phyloP scores from a whole-genome alignment of 2,888 invertebrate species.

The Dioctria rufipes region DNA sequence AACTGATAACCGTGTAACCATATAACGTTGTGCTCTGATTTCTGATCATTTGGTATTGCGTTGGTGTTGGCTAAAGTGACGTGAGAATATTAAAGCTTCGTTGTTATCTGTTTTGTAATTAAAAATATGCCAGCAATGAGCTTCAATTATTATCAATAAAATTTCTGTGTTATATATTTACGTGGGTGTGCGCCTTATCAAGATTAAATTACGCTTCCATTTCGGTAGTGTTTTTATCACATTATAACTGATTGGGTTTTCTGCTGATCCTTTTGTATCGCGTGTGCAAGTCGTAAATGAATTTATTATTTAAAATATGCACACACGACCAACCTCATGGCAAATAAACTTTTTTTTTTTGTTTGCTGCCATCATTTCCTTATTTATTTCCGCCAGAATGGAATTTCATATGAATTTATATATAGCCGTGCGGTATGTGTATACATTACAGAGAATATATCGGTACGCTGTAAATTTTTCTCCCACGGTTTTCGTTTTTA shows the following conservation, averaged over 20 bases:
- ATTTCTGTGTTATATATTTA: not conserved
- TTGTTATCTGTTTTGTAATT: constrained; percentile 18
- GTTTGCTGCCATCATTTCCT: not conserved
- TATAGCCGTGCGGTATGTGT: not conserved
- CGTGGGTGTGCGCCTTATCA: constrained; percentile 26
- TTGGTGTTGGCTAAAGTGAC: constrained; percentile 32
- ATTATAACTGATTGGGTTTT: not conserved
- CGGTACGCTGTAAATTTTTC: not conserved
- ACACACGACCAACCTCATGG: too few species aligned
- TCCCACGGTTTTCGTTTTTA: constrained; percentile 50
- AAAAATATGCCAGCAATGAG: constrained; percentile 21
- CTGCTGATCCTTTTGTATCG: too few species aligned
- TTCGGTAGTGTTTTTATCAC: constrained; percentile 18
- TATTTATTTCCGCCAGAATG: constrained; percentile 31
- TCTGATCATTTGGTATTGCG: constrained; percentile 23
- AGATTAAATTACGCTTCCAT: constrained; percentile 35
- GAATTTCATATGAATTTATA: constrained; percentile 29
- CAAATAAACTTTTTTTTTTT: too few species aligned
- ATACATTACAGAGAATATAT: too few species aligned
- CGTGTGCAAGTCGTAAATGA: not conserved
- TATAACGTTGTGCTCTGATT: constrained; percentile 25
- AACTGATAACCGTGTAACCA: constrained; percentile 28
- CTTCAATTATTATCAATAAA: constrained; percentile 34
- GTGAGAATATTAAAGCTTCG: constrained; percentile 31
- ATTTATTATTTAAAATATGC: not conserved